A percentile compares a stretch with the other conserved stretches of the same genome.
These are phyloP conservation scores for Drosophila sturtevanti DNA, from an alignment of 1,140 invertebrate species.

Conservation along the genomic window DNA sequence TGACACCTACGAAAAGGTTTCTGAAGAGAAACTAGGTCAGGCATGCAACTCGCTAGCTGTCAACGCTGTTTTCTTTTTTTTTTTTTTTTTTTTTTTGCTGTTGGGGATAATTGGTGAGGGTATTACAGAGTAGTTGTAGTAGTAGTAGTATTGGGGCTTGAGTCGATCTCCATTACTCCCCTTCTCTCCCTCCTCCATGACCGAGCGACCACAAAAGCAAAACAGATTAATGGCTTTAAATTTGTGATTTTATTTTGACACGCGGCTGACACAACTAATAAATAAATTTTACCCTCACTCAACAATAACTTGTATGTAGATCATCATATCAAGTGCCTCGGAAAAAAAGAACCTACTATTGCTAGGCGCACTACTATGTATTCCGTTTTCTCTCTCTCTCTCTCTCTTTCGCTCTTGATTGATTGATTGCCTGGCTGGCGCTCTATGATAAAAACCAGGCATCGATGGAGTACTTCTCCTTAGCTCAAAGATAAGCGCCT, in stretches of 20 bases:
- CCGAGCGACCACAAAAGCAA: constrained; percentile 21
- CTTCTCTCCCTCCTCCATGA: background rate
- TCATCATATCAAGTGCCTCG: constrained; percentile 38
- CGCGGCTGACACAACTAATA: constrained; percentile 74
- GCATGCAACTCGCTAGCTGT: constrained; percentile 76
- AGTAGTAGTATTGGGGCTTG: background rate
- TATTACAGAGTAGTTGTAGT: background rate
- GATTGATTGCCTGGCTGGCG: constrained; percentile 53
- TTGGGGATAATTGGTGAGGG: constrained; percentile 64
- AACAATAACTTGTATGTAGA: constrained; percentile 31
- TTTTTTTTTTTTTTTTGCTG: background rate
- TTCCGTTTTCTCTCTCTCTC: constrained; percentile 7
- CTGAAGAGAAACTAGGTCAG: constrained; percentile 67
- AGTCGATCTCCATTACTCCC: background rate
- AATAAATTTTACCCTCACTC: constrained; percentile 44
- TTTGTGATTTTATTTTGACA: constrained; percentile 73
- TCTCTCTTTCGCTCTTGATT: constrained; percentile 27
- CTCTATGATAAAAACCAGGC: constrained; percentile 35
- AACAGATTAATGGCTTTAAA: constrained; percentile 66
- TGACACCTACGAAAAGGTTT: constrained; percentile 60
- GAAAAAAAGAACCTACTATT: constrained; percentile 27
- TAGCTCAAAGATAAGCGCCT: constrained; percentile 65
- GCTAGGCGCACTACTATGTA: constrained; percentile 7
- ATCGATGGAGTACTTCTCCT: constrained; percentile 15
- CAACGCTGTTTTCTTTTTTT: constrained; percentile 33